Evolutionary conservation across 2,888 invertebrate genomes (phyloP).

Genomic region (Odontomyia ornata): DNA sequence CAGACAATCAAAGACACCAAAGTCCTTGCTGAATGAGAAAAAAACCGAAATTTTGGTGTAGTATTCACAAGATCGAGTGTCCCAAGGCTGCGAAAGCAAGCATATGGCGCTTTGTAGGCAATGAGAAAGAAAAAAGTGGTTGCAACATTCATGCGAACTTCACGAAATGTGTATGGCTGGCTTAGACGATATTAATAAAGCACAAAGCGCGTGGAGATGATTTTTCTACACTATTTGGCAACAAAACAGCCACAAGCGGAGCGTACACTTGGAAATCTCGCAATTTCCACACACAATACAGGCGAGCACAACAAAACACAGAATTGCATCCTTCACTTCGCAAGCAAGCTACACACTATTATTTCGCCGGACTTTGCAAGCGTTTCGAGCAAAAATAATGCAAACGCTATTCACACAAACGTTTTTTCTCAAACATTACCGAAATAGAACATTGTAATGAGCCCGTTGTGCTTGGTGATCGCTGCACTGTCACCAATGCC

Average conservation of each 20-base stretch:
- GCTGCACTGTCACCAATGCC: constrained; percentile 78
- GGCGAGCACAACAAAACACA: constrained; percentile 33
- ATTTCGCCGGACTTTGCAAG: background rate
- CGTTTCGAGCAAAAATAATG: constrained; percentile 1
- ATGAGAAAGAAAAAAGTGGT: constrained; percentile 12
- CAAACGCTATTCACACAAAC: constrained; percentile 27
- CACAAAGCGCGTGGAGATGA: constrained; percentile 10
- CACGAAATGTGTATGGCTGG: background rate
- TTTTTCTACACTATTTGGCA: constrained; percentile 22
- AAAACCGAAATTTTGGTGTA: background rate
- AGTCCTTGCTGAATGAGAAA: constrained; percentile 15
- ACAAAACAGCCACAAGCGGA: constrained; percentile 21
- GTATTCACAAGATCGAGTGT: constrained; percentile 19
- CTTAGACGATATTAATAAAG: background rate
- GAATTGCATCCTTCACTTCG: constrained; percentile 23
- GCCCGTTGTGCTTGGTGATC: constrained; percentile 76
- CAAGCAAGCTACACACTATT: constrained; percentile 12
- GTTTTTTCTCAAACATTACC: constrained; percentile 55
- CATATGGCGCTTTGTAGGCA: constrained; percentile 11
- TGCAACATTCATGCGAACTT: constrained; percentile 25
- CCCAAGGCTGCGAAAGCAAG: constrained; percentile 24
- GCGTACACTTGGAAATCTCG: constrained; percentile 27
- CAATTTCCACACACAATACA: constrained; percentile 22
- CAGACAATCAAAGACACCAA: constrained; percentile 1
- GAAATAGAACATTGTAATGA: constrained; percentile 66